Percentiles rank a stretch among this genome's conserved stretches.
Conservation (phyloP, 1,140 invertebrate genomes). For the Sitophilus oryzae region DNA sequence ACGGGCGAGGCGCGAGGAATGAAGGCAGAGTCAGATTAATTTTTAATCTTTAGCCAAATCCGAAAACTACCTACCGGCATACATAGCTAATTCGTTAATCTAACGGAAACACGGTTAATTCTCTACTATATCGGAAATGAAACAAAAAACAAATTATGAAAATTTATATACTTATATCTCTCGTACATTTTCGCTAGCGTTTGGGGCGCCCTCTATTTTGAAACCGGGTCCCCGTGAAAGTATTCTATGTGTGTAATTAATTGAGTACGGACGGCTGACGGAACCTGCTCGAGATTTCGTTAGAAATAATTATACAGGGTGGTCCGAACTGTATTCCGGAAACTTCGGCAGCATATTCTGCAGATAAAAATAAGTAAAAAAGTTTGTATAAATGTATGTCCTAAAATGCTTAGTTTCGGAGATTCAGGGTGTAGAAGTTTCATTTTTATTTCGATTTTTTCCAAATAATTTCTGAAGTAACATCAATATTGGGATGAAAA, state of each 20-base stretch:
- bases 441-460: too few relatives aligned
- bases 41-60: conserved; percentile 21
- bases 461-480: too few relatives aligned
- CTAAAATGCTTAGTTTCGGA: too few relatives aligned
- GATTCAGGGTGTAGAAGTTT: too few relatives aligned
- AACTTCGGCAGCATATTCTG: too few relatives aligned
- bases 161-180: neutral
- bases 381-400: too few relatives aligned
- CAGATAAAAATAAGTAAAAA: too few relatives aligned
- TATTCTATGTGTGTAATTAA: conserved; percentile 8
- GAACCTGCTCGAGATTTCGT: neutral
- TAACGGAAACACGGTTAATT: conserved; percentile 1
- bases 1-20: conserved; percentile 81
- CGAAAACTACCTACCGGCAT: conserved; percentile 8
- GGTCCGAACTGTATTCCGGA: too few relatives aligned
- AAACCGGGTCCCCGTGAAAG: conserved; percentile 5
- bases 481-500: too few relatives aligned
- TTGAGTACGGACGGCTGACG: neutral
- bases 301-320: too few relatives aligned
- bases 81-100: conserved; percentile 4
- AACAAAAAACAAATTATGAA: conserved; percentile 6
- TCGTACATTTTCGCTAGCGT: neutral
- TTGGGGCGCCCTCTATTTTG: neutral
- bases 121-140: too few relatives aligned
- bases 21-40: conserved; percentile 66